Evolutionary conservation across 2,888 invertebrate species (phyloP).

Genomic region (Chrysopilus asiliformis): DNA sequence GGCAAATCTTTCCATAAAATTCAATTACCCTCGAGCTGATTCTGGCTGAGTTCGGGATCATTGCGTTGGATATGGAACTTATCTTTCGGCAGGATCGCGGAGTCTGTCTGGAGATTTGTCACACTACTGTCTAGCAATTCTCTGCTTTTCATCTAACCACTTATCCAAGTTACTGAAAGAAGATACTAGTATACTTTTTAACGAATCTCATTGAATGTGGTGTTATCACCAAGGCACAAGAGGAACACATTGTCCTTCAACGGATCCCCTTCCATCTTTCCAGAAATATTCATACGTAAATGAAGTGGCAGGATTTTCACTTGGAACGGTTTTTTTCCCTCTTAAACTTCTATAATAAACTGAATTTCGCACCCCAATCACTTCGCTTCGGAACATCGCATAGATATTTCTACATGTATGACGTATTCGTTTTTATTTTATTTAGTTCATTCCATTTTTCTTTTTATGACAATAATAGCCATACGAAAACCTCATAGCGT

Average conservation of each 20-base stretch:
- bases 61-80: no score
- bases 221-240: background rate
- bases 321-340: background rate
- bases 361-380: no score
- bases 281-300: no score
- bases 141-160: background rate
- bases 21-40: conserved; percentile 1
- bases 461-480: no score
- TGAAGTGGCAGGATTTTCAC: conserved; percentile 1
- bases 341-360: no score
- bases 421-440: no score
- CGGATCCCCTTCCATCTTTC: background rate
- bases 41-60: background rate
- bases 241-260: background rate
- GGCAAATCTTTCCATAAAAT: conserved; percentile 1
- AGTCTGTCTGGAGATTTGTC: background rate
- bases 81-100: background rate
- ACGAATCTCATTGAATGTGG: background rate
- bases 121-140: background rate
- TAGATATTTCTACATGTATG: no score
- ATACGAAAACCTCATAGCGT: no score
- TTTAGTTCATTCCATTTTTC: no score
- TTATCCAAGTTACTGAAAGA: background rate
- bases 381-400: no score
- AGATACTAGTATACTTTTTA: background rate